phyloP scores from a whole-genome alignment of 2,797 vertebrate species.

The Presbytis comata region DNA sequence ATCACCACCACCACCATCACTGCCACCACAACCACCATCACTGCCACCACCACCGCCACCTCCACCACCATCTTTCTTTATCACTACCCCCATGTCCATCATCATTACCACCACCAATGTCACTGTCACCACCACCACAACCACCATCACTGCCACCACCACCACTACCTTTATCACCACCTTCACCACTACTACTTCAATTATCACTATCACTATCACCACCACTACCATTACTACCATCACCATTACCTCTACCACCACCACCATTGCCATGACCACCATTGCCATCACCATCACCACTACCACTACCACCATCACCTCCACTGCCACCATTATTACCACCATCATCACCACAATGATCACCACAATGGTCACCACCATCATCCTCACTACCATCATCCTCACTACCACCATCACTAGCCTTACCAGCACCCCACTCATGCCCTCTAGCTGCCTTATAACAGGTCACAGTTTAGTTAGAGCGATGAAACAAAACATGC shows the following conservation, averaged over 20 bases:
- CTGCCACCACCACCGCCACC: no score
- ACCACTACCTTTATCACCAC: neutral
- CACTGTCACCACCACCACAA: no score
- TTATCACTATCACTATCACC: no score
- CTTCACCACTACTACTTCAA: neutral
- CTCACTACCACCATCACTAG: neutral
- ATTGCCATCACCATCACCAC: accelerated
- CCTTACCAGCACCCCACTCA: no score
- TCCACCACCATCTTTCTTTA: no score
- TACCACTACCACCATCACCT: accelerated
- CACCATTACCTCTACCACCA: accelerated
- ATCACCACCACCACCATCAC: accelerated
- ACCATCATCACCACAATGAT: neutral
- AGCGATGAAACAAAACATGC: neutral
- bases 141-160: neutral
- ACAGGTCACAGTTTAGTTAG: neutral
- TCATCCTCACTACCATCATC: neutral
- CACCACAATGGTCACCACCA: neutral
- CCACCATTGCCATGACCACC: accelerated
- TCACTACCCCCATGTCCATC: no score
- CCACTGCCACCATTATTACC: accelerated
- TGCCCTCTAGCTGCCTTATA: neutral
- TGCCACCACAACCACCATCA: no score
- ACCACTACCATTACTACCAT: accelerated
- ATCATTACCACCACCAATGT: no score